Evolutionary conservation across 2,888 invertebrate species (phyloP), one percentile per base, ranked within the genome.

Genomic region (Augiades crinisus): DNA sequence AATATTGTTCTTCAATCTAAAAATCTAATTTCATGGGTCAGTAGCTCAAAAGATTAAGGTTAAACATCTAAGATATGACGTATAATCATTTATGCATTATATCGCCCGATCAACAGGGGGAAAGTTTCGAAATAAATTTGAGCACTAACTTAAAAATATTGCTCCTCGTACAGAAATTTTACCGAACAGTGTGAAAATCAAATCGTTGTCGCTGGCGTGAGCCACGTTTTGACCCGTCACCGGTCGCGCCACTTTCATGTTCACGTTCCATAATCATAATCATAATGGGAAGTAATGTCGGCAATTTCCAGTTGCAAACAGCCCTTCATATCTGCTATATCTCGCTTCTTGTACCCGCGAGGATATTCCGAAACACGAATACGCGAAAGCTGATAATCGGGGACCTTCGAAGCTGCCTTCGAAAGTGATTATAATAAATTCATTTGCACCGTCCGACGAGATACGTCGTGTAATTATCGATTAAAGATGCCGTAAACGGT

Each of bases 271-370:
- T 79, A 76, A 62, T 67, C 62, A 66, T 68, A 68, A 80, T 75
- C 74, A 72, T 82, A 80, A 83, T 82, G 76, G 78, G 75, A 72
- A 75, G 75, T 83, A 80, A 81, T 83, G 75, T 68, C 73, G 67
- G 74, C 78, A 81, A 83, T 84, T 83, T 80, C 65, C 73, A 68
- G 67, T 68, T 67, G 65, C 71, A 70, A 75, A 75, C 65, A 67
- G 65, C 69, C 70, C 68, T 70, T 75, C 78, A 72, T 66, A 75
- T 75, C 75, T 70, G 68, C 68, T 65, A 63, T 78, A 80, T 79
- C 73, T 75, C 69, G 70, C 69, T 65, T 68, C 63, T 72, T 67
- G 61, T 68, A 12, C 44, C 19, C 34, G n/a, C 67, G 21, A 37
- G 62, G 61, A 51, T 57, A 59, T 58, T 67, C 67, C 60, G 60